Evolutionary conservation across 1,140 invertebrate genomes (phyloP).

Genomic region (Pseudomyrmex cubaensis): DNA sequence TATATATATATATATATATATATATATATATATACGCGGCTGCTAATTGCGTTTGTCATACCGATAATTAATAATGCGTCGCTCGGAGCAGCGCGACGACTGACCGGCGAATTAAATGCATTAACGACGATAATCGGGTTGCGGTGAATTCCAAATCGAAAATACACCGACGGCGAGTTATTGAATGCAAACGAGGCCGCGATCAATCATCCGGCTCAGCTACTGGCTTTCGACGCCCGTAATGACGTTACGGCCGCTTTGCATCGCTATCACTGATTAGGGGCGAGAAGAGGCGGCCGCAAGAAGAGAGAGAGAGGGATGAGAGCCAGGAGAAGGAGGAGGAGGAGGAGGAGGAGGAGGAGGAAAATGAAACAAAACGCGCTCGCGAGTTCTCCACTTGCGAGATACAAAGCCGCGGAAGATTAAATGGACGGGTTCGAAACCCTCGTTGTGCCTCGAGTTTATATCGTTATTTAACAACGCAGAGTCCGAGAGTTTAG

Average conservation of each 20-base stretch:
- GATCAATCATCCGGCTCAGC: constrained; percentile 71
- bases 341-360: too few relatives aligned
- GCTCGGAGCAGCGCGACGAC: constrained; percentile 56
- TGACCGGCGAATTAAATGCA: constrained; percentile 74
- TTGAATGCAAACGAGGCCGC: constrained; percentile 73
- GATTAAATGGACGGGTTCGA: constrained; percentile 28
- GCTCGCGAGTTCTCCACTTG: neutral
- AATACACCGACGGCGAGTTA: constrained; percentile 73
- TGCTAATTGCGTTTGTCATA: constrained; percentile 72
- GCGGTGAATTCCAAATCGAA: constrained; percentile 74
- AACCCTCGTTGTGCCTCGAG: neutral
- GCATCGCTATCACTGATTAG: constrained; percentile 53
- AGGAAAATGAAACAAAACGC: neutral
- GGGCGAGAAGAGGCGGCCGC: neutral
- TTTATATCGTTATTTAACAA: constrained; percentile 11
- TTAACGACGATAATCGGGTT: constrained; percentile 74
- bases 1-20: too few relatives aligned
- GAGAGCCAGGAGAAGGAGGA: too few relatives aligned
- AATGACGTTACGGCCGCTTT: constrained; percentile 60
- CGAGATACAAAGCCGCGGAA: neutral
- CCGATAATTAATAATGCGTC: constrained; percentile 75
- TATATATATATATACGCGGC: constrained; percentile 34
- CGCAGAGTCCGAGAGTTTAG: neutral
- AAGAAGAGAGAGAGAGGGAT: neutral
- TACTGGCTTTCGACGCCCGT: constrained; percentile 59